Conservation (phyloP, 2,113 vertebrate genomes). For the Passer domesticus region DNA sequence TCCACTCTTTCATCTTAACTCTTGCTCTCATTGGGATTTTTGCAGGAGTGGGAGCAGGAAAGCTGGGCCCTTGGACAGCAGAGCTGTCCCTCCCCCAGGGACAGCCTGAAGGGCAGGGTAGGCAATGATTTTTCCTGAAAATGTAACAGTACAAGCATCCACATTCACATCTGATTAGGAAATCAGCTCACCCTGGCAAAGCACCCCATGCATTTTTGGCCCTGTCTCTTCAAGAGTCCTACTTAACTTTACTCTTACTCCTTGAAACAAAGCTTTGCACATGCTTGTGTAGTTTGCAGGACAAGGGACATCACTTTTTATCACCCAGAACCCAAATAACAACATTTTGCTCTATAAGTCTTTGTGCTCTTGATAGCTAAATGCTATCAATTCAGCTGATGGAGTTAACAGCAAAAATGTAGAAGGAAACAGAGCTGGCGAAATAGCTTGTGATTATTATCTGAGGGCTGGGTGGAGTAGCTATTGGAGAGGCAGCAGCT, state of each 20-base stretch:
- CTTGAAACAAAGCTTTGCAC: neutral
- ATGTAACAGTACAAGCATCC: neutral
- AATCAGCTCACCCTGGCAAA: neutral
- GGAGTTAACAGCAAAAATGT: conserved; percentile 65
- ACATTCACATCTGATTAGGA: neutral
- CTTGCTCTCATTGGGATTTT: neutral
- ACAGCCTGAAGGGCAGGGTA: neutral
- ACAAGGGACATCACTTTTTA: neutral
- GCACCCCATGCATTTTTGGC: neutral
- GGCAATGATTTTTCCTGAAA: neutral
- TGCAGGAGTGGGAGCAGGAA: neutral
- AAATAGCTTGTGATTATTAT: conserved; percentile 65
- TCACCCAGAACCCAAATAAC: neutral
- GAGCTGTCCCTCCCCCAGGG: neutral
- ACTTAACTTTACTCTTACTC: neutral
- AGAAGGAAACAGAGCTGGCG: conserved; percentile 22
- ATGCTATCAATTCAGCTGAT: conserved; percentile 7
- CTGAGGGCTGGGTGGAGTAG: conserved; percentile 66
- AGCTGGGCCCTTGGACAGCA: neutral
- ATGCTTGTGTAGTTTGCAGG: neutral
- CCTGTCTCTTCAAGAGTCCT: neutral
- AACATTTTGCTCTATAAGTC: neutral
- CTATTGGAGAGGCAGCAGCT: conserved; percentile 58
- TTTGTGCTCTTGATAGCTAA: neutral
- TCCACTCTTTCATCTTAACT: neutral